phyloP scores from a whole-genome alignment of 1,140 invertebrate species.

The Pseudachorutes palmiensis region DNA sequence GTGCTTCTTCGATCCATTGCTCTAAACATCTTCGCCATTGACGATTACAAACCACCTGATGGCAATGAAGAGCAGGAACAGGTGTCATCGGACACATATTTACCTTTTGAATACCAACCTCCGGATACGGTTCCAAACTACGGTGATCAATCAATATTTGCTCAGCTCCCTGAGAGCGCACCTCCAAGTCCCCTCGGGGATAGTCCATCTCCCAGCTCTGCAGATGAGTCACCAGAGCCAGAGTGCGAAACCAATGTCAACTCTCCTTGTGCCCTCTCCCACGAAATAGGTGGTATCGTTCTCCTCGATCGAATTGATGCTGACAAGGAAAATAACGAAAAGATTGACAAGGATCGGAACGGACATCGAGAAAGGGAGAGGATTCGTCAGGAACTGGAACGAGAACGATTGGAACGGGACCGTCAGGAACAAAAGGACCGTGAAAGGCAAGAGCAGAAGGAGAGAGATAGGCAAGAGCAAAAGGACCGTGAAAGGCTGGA shows the following conservation, averaged over 20 bases:
- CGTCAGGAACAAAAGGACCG: background rate
- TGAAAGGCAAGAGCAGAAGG: background rate
- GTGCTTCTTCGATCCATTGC: background rate
- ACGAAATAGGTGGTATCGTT: background rate
- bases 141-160: background rate
- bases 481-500: background rate
- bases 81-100: background rate
- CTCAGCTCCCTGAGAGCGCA: background rate
- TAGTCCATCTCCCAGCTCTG: background rate
- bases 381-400: background rate
- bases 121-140: background rate
- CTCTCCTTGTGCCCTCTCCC: background rate
- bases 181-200: background rate
- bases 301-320: background rate
- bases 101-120: background rate
- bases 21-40: background rate
- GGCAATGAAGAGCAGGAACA: background rate
- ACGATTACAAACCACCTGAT: background rate
- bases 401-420: background rate
- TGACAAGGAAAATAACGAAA: background rate
- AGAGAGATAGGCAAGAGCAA: background rate
- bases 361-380: background rate
- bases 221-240: background rate
- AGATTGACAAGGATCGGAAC: background rate
- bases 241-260: background rate